phyloP scores from a whole-genome alignment of 2,888 invertebrate species.

The Tipula lateralis region DNA sequence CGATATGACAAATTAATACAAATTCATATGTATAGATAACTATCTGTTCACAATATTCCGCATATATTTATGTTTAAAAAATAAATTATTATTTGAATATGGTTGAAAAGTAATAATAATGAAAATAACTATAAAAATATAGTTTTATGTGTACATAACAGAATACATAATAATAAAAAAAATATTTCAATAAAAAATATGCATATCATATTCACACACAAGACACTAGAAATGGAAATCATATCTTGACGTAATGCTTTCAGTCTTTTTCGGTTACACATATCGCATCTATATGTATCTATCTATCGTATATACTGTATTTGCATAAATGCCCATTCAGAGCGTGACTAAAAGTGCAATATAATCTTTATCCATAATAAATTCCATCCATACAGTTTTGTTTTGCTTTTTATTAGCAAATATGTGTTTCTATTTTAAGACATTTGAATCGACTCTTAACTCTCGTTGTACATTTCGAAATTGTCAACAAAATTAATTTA shows the following conservation, averaged over 20 bases:
- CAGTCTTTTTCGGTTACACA: not conserved
- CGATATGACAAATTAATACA: too few relatives aligned
- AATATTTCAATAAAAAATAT: not conserved
- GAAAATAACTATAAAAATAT: not conserved
- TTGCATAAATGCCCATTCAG: constrained; percentile 28
- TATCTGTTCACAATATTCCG: too few relatives aligned
- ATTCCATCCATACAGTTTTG: not conserved
- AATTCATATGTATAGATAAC: too few relatives aligned
- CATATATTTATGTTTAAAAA: not conserved
- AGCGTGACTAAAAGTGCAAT: constrained; percentile 27
- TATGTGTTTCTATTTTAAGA: not conserved
- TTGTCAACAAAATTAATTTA: not conserved
- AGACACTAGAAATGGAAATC: not conserved
- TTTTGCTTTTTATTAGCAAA: not conserved
- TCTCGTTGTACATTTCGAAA: not conserved
- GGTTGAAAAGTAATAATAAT: not conserved
- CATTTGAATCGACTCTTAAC: not conserved
- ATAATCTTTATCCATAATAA: constrained; percentile 19
- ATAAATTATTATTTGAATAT: not conserved
- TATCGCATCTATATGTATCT: not conserved
- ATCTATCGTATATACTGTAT: not conserved
- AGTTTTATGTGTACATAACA: not conserved
- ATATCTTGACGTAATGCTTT: constrained; percentile 19
- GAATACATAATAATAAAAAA: not conserved
- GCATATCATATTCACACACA: constrained; percentile 12